These are phyloP conservation scores for Sander vitreus DNA, from an alignment of 2,113 vertebrate species.

Conservation along the genomic window DNA sequence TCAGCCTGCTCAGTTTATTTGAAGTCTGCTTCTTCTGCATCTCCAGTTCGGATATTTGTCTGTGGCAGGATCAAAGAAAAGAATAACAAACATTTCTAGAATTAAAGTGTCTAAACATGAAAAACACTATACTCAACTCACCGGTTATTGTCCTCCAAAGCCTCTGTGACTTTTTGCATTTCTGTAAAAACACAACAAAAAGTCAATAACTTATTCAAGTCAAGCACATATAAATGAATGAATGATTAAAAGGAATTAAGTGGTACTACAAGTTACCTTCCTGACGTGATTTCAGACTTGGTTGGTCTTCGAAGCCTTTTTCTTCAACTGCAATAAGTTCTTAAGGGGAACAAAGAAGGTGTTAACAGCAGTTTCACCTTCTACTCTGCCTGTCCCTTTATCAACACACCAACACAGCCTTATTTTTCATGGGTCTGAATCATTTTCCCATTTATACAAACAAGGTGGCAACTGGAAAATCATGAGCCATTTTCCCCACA, in stretches of 20 bases:
- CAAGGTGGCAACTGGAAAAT: background rate
- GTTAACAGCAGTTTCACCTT: background rate
- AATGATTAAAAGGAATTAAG: background rate
- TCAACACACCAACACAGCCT: background rate
- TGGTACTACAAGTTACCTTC: conserved; percentile 58
- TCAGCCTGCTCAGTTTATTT: conserved; percentile 64
- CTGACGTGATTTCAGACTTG: conserved; percentile 69
- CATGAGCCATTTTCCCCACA: background rate
- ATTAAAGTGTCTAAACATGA: background rate
- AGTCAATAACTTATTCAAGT: background rate
- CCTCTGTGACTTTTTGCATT: conserved; percentile 63
- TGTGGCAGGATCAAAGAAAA: conserved; percentile 36
- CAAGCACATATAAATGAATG: background rate
- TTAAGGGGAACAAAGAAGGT: conserved; percentile 22
- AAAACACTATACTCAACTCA: conserved; percentile 33
- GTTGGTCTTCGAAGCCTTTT: conserved; percentile 56
- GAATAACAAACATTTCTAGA: background rate
- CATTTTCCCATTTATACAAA: background rate
- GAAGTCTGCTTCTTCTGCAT: conserved; percentile 65
- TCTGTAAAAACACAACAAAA: conserved; percentile 46
- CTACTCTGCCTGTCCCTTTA: background rate
- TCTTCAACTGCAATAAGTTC: conserved; percentile 76
- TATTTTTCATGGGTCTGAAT: background rate
- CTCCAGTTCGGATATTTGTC: conserved; percentile 74
- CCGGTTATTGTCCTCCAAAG: conserved; percentile 69